Evolutionary conservation across 37 sponge, comb jelly and placozoan genomes (phyloP).

Genomic region (Cladorhizidae sp.): DNA sequence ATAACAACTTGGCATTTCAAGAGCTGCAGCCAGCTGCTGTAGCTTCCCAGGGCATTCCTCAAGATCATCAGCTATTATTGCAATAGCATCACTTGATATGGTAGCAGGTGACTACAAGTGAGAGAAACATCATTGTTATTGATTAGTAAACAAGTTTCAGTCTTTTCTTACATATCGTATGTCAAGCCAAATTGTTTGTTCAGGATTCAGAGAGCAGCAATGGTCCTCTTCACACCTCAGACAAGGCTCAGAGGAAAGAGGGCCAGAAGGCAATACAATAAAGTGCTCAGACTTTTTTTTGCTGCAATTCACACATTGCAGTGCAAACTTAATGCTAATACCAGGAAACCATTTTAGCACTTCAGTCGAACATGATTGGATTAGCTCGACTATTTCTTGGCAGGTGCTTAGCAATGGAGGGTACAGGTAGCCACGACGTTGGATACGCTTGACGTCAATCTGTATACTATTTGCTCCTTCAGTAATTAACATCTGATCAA

Average conservation of each 20-base stretch:
- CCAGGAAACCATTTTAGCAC: constrained; percentile 25
- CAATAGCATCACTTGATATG: not conserved
- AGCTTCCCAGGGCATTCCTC: not conserved
- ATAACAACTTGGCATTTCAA: not conserved
- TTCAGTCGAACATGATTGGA: not conserved
- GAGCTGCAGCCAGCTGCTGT: not conserved
- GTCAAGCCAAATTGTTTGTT: constrained; percentile 15
- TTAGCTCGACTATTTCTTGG: not conserved
- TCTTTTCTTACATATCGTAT: not conserved
- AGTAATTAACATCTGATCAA: constrained; percentile 25
- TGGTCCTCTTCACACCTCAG: not conserved
- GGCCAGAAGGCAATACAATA: not conserved
- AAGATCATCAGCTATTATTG: not conserved
- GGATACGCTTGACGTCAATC: constrained; percentile 1
- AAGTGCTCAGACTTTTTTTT: not conserved
- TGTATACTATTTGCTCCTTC: constrained; percentile 1
- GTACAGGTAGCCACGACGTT: not conserved
- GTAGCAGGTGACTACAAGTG: not conserved
- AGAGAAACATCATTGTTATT: not conserved
- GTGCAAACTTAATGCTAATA: not conserved
- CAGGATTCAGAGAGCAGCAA: not conserved
- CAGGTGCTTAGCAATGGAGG: not conserved
- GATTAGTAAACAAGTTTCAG: not conserved
- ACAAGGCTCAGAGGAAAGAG: not conserved
- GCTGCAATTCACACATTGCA: constrained; percentile 9